Base-by-base conservation (phyloP, 2,797 vertebrate species). In the Podarcis siculus region DNA sequence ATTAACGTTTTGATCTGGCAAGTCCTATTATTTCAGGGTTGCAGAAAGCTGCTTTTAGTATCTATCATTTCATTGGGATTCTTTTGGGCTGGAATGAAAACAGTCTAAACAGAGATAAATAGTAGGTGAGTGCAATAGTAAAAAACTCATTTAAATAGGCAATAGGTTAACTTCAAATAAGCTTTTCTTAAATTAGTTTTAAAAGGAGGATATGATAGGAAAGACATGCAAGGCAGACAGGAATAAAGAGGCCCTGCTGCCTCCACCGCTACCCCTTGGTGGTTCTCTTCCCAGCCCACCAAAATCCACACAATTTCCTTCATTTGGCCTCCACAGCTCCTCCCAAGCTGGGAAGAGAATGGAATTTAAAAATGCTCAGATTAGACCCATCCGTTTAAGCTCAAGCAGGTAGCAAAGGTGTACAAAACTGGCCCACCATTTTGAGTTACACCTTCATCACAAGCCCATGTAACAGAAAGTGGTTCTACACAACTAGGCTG, bases 11-110 rank as follows among this genome's bases (percentile, higher is more conserved):
- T 37, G 82, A 71, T 72, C 93, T 87, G 90, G 86, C 88, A 89
- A 90, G 79, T 71, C 80, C 64, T n/a, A 27, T 30, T 69, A 13
- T 82, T 79, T 88, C 91, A 89, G 61, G 37, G 13, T 82, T 86
- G 79, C 91, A 55, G 3, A 93, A 95, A 95, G 87, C 91, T 93
- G 86, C 86, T 87, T 32, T 94, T 88, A 90, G 90, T 86, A 92
- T n/a, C 3, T 45, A 5, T 49, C 17, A 4, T 66, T 45, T 64
- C 23, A 49, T 55, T 13, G 3, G 85, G 86, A 17, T 89, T 49
- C 75, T 86, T 86, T 82, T 75, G 90, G 81, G 85, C 73, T 90
- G 89, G 85, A 76, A 89, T 71, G 87, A 81, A 89, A 82, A 32
- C 5, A 81, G 27, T 80, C 88, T 80, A 79, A 82, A 81, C 64